Percentiles rank a stretch among this genome's conserved stretches.
Conservation (phyloP, 2,888 invertebrate genomes). For the Drosophila histrio region DNA sequence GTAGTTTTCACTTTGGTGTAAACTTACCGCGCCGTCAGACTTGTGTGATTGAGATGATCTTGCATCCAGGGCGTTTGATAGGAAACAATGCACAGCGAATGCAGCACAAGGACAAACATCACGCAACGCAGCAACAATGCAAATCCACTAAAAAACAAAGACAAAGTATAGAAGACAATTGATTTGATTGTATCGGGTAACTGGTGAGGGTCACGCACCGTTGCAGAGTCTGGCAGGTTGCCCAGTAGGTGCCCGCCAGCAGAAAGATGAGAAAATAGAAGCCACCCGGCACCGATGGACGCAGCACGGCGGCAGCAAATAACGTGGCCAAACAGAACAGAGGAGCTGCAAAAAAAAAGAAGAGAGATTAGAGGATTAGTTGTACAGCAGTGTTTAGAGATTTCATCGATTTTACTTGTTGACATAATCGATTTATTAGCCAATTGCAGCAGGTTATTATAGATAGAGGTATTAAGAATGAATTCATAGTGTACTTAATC, state of each 20-base stretch:
- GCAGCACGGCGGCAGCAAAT: slow-evolving; percentile 86
- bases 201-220: slow-evolving; percentile 75
- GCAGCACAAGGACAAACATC: slow-evolving; percentile 90
- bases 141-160: slow-evolving; percentile 86
- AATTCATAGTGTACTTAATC: too few species aligned
- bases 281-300: slow-evolving; percentile 92
- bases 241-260: slow-evolving; percentile 93
- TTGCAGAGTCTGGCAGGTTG: slow-evolving; percentile 90
- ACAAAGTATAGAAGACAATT: slow-evolving; percentile 24
- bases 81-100: slow-evolving; percentile 89
- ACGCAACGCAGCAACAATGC: slow-evolving; percentile 89
- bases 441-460: too few species aligned
- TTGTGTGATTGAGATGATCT: slow-evolving; percentile 88
- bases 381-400: not conserved
- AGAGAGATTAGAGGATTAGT: not conserved
- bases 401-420: too few species aligned
- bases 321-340: slow-evolving; percentile 82
- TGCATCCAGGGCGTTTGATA: slow-evolving; percentile 95
- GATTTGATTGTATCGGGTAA: slow-evolving; percentile 44
- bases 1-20: too few species aligned
- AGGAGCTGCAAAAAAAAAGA: slow-evolving; percentile 69
- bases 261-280: slow-evolving; percentile 95
- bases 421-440: too few species aligned
- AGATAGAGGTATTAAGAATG: too few species aligned
- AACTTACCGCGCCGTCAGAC: slow-evolving; percentile 90